Base-by-base conservation (phyloP, 2,113 vertebrate genomes). In the Loxodonta africana region DNA sequence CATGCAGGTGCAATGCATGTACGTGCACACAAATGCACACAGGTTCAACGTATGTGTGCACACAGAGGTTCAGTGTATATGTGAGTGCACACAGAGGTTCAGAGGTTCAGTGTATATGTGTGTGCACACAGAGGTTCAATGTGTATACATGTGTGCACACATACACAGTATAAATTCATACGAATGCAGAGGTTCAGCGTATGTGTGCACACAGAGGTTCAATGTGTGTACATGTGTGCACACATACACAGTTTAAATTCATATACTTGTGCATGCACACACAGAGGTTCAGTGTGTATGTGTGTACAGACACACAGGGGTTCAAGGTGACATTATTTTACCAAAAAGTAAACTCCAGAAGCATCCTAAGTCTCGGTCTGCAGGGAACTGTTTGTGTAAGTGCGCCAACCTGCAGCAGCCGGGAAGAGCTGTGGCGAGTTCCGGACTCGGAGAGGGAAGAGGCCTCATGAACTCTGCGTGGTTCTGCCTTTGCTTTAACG, bases 371-470 rank as follows among this genome's bases (percentile, higher is more conserved):
- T 86, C 37, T 82, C 69, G 28, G 18, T 46, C 33, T 63, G 0
- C 6, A 9, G 51, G 20, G 78, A 80, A 21, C 18, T 5, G 46
- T 83, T 82, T 46, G 60, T 57, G 83, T 25, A 62, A 28, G 41
- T 2, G 1, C 10, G 8, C 18, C 62, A 25, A 6, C 14, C 60
- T 2, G 67, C 30, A 63, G 44, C n/a, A 8, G 51, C 76, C 37
- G 1, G 0, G 21, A 53, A 14, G n/a, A 51, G 26, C 21, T 2
- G n/a, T 5, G 9, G 84, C 44, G 1, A 11, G 5, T 30, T 20
- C 15, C 28, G 0, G 0, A 0, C 0, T 21, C 12, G 0, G 8
- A 44, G 1, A 23, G 88, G 81, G 46, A 57, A 26, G 2, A 46
- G 57, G n/a, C 67, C 89, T 62, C 60, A 6, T 23, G 60, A 6